These are phyloP conservation scores for Rhagologus leucostigma DNA, from an alignment of 2,113 vertebrate species.

Conservation along the genomic window DNA sequence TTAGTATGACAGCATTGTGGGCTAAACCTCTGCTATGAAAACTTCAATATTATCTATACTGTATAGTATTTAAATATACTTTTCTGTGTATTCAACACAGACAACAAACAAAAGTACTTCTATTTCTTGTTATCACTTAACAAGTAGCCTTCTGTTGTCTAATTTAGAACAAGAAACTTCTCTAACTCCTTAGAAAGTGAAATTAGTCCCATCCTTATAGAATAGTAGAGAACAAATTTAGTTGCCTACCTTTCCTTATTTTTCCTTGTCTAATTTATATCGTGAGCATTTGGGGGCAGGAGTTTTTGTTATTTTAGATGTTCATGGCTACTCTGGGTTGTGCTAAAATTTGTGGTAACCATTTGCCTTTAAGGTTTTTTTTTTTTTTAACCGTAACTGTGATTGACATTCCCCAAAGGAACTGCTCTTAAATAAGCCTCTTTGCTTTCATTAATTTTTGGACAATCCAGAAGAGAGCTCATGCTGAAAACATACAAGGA, in stretches of 20 bases:
- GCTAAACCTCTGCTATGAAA: not conserved
- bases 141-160: not conserved
- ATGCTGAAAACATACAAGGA: not conserved
- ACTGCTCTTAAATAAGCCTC: not conserved
- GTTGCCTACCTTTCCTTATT: not conserved
- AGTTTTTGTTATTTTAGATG: not conserved
- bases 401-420: not conserved
- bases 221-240: slow-evolving; percentile 5
- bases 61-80: not conserved
- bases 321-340: not conserved
- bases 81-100: not conserved
- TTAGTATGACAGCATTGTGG: not conserved
- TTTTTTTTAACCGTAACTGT: not conserved
- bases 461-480: not conserved
- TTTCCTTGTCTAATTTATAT: not conserved
- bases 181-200: slow-evolving; percentile 19
- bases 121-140: not conserved
- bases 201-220: not conserved
- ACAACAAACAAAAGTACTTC: not conserved
- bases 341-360: not conserved
- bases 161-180: slow-evolving; percentile 1
- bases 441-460: not conserved
- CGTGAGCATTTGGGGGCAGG: not conserved
- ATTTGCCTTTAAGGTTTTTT: not conserved
- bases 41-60: not conserved